Evolutionary conservation across 2,888 invertebrate species (phyloP), one percentile per base, ranked within the genome.

Genomic region (Papilio gigon): DNA sequence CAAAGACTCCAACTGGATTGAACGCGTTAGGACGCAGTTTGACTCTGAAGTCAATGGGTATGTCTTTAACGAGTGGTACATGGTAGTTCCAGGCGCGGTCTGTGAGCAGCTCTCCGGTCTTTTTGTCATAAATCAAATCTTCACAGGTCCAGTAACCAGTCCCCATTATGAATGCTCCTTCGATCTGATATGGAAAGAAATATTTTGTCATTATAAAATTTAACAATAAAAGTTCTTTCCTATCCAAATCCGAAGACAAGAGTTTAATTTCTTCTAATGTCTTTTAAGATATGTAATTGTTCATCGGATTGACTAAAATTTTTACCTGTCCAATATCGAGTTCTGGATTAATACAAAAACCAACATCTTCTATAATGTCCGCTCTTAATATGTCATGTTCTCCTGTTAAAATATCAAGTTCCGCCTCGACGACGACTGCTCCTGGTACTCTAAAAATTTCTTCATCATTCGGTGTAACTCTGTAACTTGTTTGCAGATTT

Each of bases 61-160:
- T 96, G 75, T 96, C 96, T 79, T 94, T 95, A 0, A 93, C 93
- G 6, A 95, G 94, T 0, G 96, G 96, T 0, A 95, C 94, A 76
- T 95, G 94, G 79, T 96, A 96, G 72, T 93, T 94, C 97, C 97
- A 97, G 4, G 97, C 95, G 53, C 96, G 93, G 75, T 95, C 93
- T 0, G 96, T 96, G 3, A 95, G 85, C 1, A 96, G 80, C 77
- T 93, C 92, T 0, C 96, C 97, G 0, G 94, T 94, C 12, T 91
- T 80, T 0, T 90, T 86, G 72, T 95, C 93, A 71, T 93, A 95
- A 0, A 94, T 88, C 47, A 96, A 79, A 70, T 95, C 93, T 79
- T 97, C 97, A 1, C 90, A 92, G 0, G 95, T 95, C 93, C 94
- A 96, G 77, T 95, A 95, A 1, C 97, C 97, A 1, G 90, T 78